Base-by-base conservation (phyloP, 2,113 vertebrate species). In the Pampusana beccarii region DNA sequence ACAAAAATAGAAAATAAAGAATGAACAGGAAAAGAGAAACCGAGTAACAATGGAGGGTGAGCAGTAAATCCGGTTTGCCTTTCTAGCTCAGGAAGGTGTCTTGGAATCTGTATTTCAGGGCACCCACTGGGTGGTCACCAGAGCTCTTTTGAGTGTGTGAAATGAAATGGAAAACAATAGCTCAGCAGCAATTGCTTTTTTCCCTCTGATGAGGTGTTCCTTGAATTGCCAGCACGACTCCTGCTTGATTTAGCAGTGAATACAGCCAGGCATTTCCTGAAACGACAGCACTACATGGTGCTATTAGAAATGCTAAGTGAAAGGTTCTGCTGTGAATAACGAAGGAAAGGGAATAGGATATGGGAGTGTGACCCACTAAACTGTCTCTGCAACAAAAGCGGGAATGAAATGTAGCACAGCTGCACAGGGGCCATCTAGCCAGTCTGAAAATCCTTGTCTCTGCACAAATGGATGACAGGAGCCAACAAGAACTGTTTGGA, bases 81-180 rank as follows among this genome's bases (percentile, higher is more conserved):
- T 93, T 89, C 82, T 80, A 89, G 77, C 71, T 91, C 83, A 93
- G 88, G 93, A 95, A 96, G 57, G 93, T 92, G 86, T 77, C 92
- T 80, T 87, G 88, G 93, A 93, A 81, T 96, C 95, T 91, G 92
- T 93, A 28, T 87, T 92, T 92, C 36, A 79, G 92, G 88, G 95
- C 80, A 93, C 96, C 96, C 96, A 94, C 96, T 96, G 96, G 95
- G 96, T 94, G 96, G 95, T 96, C 96, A 93, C 38, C 93, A 89
- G 80, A 87, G 53, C 86, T 86, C 96, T 93, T 95, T 96, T 97
- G 95, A 97, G 86, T 94, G 88, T 97, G 96, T 96, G 96, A 95
- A 97, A 87, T 97, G 92, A 95, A 93, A 95, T 86, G 96, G 97
- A 97, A 97, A 97, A 96, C 92, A 94, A 94, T 97, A 86, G 90